phyloP scores from a whole-genome alignment of 2,888 invertebrate species.

The Gryllus longicercus region DNA sequence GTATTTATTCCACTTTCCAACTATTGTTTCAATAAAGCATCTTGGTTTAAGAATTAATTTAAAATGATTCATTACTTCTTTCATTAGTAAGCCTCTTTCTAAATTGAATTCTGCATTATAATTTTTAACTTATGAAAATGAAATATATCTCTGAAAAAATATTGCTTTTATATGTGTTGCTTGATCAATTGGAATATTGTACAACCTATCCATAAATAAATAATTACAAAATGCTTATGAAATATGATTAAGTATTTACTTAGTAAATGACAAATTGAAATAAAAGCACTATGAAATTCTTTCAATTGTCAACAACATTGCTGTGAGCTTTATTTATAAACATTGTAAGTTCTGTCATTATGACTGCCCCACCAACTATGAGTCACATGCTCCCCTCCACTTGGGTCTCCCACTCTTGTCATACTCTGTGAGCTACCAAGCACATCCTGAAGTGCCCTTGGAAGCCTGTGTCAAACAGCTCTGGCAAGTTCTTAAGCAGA shows the following conservation, averaged over 20 bases:
- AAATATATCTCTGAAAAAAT: too few species aligned
- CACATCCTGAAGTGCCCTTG: not conserved
- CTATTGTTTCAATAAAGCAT: too few species aligned
- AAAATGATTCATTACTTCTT: too few species aligned
- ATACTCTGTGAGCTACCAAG: not conserved
- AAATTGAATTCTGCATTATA: too few species aligned
- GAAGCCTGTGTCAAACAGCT: not conserved
- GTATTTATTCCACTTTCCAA: too few species aligned
- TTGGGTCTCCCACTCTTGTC: not conserved
- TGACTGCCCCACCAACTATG: not conserved
- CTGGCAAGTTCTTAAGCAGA: not conserved
- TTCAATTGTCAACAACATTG: not conserved
- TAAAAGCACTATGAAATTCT: not conserved
- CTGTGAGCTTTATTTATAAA: not conserved
- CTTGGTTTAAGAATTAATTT: too few species aligned
- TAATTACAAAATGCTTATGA: too few species aligned
- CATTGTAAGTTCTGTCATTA: not conserved
- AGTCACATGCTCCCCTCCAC: not conserved
- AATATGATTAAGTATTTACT: too few species aligned
- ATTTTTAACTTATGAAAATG: too few species aligned
- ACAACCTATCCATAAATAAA: not conserved
- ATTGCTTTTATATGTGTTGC: too few species aligned
- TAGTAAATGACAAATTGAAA: too few species aligned
- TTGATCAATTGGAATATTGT: not conserved
- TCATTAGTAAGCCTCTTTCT: too few species aligned